Percentiles rank a stretch among this genome's conserved stretches.
These are phyloP conservation scores for Alviniconcha marisindica DNA, from an alignment of 1,140 invertebrate species.

Conservation along the genomic window DNA sequence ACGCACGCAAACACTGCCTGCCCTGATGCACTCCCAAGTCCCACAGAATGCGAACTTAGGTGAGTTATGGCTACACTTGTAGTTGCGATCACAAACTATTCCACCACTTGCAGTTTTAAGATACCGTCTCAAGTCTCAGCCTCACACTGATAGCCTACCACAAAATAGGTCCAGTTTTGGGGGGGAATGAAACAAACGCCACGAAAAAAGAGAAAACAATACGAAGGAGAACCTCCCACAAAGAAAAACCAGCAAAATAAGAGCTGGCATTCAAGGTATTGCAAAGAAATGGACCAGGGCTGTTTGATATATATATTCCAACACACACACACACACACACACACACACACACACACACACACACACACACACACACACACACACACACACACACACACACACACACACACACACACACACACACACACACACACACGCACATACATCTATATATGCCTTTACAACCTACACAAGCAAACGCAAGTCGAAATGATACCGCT, in stretches of 20 bases:
- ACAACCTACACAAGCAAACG: neutral
- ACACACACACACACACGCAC: slow-evolving; percentile 21
- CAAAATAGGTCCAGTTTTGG: no score
- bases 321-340: neutral
- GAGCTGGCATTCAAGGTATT: neutral
- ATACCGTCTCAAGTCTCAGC: no score
- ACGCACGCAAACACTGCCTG: no score
- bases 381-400: neutral
- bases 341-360: neutral
- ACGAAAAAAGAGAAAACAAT: neutral
- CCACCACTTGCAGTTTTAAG: no score
- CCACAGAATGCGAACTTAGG: no score
- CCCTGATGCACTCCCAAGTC: no score
- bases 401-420: neutral
- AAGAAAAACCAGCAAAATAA: neutral
- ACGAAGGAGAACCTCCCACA: no score
- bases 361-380: slow-evolving; percentile 21
- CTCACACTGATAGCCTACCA: no score
- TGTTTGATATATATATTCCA: neutral
- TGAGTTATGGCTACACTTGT: no score
- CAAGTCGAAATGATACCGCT: neutral
- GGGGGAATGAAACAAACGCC: neutral
- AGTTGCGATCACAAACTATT: no score
- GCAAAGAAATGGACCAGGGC: neutral
- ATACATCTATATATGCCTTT: neutral